These are phyloP conservation scores for Diplazon laetatorius DNA, from an alignment of 2,888 invertebrate species.

Conservation along the genomic window DNA sequence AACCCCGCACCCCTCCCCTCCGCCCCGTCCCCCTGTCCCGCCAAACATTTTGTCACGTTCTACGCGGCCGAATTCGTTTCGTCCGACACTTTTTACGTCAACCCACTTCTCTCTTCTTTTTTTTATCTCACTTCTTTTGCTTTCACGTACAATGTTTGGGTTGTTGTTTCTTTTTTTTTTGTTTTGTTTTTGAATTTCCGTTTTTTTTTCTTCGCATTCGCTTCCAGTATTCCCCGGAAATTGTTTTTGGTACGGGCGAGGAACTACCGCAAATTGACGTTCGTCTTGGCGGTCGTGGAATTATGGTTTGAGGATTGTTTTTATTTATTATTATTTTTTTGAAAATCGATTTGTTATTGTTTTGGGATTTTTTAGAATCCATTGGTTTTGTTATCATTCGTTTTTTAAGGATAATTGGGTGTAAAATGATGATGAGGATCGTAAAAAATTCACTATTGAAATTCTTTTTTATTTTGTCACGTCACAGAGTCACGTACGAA, in stretches of 20 bases:
- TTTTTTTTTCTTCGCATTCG: constrained; percentile 19
- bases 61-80: constrained; percentile 56
- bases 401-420: too few species aligned
- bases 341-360: too few species aligned
- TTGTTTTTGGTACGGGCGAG: background rate
- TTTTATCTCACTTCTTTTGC: constrained; percentile 35
- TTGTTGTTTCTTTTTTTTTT: constrained; percentile 3
- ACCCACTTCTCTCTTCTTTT: too few species aligned
- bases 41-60: constrained; percentile 62
- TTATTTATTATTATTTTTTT: too few species aligned
- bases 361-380: too few species aligned
- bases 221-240: background rate
- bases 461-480: too few species aligned
- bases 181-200: constrained; percentile 4
- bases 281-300: too few species aligned
- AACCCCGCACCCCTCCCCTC: constrained; percentile 13
- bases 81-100: constrained; percentile 50
- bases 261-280: background rate
- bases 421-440: too few species aligned
- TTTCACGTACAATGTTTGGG: constrained; percentile 31
- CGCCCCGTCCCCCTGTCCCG: constrained; percentile 33
- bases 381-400: too few species aligned
- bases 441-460: too few species aligned
- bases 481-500: background rate
- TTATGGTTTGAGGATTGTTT: too few species aligned